Conservation (phyloP, 2,888 invertebrate species). For the Nymphalis urticae region DNA sequence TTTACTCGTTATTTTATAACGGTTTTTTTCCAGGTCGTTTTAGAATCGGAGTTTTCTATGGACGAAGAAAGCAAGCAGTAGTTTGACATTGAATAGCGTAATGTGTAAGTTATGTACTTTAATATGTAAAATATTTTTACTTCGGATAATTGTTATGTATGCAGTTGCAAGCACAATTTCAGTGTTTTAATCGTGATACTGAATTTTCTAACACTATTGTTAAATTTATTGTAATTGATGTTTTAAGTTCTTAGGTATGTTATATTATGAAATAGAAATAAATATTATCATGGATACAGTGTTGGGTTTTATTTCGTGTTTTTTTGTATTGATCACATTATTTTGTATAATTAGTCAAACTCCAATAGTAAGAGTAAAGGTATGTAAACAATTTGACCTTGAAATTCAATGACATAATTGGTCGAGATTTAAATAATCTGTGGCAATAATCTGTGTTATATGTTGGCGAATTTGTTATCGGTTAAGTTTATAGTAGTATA, state of each 20-base stretch:
- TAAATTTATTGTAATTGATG: slow-evolving; percentile 19
- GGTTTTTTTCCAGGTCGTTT: slow-evolving; percentile 54
- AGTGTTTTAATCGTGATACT: slow-evolving; percentile 8
- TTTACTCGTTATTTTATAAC: too few species aligned
- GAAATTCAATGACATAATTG: too few species aligned
- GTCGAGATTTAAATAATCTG: too few species aligned
- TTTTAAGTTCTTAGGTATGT: slow-evolving; percentile 22
- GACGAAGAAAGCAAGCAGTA: slow-evolving; percentile 50
- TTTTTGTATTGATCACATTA: neutral
- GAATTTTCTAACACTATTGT: neutral
- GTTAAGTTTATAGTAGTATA: too few species aligned
- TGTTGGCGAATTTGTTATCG: too few species aligned
- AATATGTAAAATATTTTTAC: neutral
- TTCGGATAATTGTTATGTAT: neutral
- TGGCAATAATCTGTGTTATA: too few species aligned
- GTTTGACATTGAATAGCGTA: slow-evolving; percentile 15
- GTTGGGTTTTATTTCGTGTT: slow-evolving; percentile 22
- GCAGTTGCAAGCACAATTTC: slow-evolving; percentile 12
- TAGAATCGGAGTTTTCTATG: slow-evolving; percentile 61
- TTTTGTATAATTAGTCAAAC: neutral
- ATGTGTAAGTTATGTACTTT: slow-evolving; percentile 13
- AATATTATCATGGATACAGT: slow-evolving; percentile 30
- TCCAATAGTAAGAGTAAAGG: too few species aligned
- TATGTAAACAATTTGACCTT: too few species aligned
- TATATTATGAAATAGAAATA: slow-evolving; percentile 29